Conservation (phyloP, 2,888 invertebrate genomes). For the Polyommatus iphigenia region DNA sequence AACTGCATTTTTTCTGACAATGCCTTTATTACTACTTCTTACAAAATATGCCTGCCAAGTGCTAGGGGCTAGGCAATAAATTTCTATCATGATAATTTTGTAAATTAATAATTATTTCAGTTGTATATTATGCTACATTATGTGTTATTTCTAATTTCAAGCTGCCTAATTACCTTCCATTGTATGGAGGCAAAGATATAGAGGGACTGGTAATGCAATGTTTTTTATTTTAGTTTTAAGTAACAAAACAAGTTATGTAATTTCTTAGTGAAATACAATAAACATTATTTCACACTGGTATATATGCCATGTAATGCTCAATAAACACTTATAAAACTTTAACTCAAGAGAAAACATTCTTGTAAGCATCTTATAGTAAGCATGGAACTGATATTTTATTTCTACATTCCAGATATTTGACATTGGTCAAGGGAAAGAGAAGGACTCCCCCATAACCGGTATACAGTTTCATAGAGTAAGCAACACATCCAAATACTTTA, state of each 20-base stretch:
- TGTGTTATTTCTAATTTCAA: constrained; percentile 60
- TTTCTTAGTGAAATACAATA: not conserved
- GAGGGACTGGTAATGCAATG: constrained; percentile 84
- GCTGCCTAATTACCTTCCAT: constrained; percentile 88
- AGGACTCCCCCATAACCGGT: constrained; percentile 90
- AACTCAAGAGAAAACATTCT: no score
- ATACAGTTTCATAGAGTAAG: constrained; percentile 89
- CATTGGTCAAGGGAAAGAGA: constrained; percentile 88
- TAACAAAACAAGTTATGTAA: constrained; percentile 2
- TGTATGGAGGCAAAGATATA: constrained; percentile 86
- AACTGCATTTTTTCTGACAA: no score
- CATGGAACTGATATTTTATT: constrained; percentile 29
- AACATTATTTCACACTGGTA: not conserved
- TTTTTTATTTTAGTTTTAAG: constrained; percentile 34
- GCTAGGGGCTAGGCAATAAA: no score
- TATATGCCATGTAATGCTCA: not conserved
- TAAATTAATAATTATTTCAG: not conserved
- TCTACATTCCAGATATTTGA: constrained; percentile 87
- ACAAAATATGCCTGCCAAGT: not conserved
- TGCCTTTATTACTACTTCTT: no score
- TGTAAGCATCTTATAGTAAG: not conserved
- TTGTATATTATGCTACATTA: not conserved
- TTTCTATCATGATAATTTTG: not conserved
- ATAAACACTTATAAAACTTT: no score
- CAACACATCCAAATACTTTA: constrained; percentile 86